Evolutionary conservation across 2,888 invertebrate genomes (phyloP), one percentile per base, ranked within the genome.

Genomic region (Conus canariensis): DNA sequence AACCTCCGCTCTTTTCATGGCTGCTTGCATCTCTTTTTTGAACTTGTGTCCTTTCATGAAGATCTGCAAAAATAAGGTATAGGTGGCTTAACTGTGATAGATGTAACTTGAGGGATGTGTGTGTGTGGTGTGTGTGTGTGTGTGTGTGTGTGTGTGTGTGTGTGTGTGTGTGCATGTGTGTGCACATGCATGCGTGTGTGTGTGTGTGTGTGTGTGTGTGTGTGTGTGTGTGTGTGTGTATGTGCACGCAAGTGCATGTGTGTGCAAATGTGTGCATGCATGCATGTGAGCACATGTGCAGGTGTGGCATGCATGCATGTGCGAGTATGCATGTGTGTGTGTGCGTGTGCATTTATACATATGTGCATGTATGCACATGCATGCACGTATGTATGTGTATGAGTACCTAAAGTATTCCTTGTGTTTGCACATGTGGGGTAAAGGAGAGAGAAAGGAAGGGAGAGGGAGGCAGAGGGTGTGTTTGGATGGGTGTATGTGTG

Each of bases 1-100:
- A 30, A 90, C 88, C 1, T 92, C 19, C 19, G 95, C 95, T 92
- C 93, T 94, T 82, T 91, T 92, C 91, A 93, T 93, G 10, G 95
- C 95, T 30, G 70, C 88, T n/a, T 90, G 88, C 22, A 95, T 88
- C 80, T 94, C 93, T 90, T 93, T 94, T 56, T 88, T 91, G 87
- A 91, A 93, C 64, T 91, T 91, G 89, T 91, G 86, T 67, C 92
- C 92, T 86, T 92, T 93, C 77, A 90, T 90, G 85, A 56, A 88
- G n/a, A 83, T 67, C 92, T 92, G 83, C 3, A 80, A 80, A 80
- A 80, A 80, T 10, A 80, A 90, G 89, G 56, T 9, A 85, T n/a
- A 30, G 7, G 58, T 22, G 8, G 16, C 70, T 70, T 19, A 22
- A 64, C 60, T 64, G 45, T 45, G 45, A 45, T 45, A 3, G 45